Conservation (phyloP, 2,888 invertebrate genomes). For the Thalpophila matura region DNA sequence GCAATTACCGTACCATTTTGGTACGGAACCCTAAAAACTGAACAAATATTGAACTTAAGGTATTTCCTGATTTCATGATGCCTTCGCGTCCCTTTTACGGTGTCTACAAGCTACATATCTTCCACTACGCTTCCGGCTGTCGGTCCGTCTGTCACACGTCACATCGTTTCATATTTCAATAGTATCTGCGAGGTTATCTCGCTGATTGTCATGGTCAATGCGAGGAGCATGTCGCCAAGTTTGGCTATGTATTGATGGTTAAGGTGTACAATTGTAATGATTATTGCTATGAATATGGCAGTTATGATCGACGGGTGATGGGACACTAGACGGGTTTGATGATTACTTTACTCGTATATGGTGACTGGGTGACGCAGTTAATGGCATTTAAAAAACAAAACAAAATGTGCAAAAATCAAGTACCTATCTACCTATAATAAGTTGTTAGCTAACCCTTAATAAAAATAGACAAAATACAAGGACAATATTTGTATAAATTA, state of each 20-base stretch:
- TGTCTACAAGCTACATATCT: not conserved
- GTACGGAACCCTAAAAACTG: too few relatives aligned
- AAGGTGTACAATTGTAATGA: not conserved
- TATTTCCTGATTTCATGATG: too few relatives aligned
- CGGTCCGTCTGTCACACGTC: constrained; percentile 26
- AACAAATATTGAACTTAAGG: too few relatives aligned
- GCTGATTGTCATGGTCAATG: constrained; percentile 20
- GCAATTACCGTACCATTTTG: too few relatives aligned
- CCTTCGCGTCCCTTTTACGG: not conserved
- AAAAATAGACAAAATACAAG: too few relatives aligned
- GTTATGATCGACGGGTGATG: constrained; percentile 19
- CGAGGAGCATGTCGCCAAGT: constrained; percentile 30
- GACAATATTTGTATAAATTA: too few relatives aligned
- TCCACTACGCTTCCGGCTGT: constrained; percentile 37
- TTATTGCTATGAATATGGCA: not conserved
- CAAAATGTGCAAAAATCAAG: not conserved
- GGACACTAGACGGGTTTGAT: constrained; percentile 1
- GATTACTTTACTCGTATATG: not conserved
- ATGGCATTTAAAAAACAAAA: constrained; percentile 13
- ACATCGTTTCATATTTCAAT: constrained; percentile 29
- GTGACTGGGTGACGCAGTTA: not conserved
- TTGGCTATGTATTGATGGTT: constrained; percentile 22
- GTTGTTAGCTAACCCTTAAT: too few relatives aligned
- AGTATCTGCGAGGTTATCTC: constrained; percentile 49
- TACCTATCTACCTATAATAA: too few relatives aligned